phyloP scores from a whole-genome alignment of 2,797 vertebrate species.

The Zalophus californianus region DNA sequence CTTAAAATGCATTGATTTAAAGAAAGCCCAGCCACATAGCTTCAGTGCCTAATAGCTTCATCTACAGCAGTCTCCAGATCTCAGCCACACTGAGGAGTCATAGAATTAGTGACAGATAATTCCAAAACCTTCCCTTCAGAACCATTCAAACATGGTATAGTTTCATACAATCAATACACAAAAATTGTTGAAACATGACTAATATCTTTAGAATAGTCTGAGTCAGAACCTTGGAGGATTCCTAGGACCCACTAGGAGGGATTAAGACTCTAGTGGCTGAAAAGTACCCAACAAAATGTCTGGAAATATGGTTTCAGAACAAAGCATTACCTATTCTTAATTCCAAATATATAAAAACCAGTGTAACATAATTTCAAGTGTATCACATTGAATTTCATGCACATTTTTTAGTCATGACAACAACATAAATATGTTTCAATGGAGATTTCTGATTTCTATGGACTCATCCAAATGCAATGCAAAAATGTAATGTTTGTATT shows the following conservation, averaged over 20 bases:
- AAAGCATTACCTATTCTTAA: neutral
- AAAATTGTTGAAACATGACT: neutral
- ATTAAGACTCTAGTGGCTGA: neutral
- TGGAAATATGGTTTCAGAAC: neutral
- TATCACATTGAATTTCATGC: conserved; percentile 21
- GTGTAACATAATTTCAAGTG: neutral
- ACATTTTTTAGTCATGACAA: conserved; percentile 12
- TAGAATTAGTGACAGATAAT: neutral
- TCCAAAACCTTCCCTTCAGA: neutral
- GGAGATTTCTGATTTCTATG: neutral
- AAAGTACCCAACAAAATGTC: neutral
- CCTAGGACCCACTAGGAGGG: neutral
- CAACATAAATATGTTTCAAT: neutral
- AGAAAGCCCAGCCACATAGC: neutral
- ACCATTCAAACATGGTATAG: neutral
- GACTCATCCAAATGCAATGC: neutral
- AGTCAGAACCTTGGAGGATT: neutral
- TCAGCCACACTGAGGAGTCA: neutral
- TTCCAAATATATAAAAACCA: conserved; percentile 42
- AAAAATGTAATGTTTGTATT: neutral
- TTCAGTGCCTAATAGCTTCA: neutral
- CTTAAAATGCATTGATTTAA: conserved; percentile 31
- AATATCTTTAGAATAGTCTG: neutral
- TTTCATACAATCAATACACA: neutral
- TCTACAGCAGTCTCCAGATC: neutral